These are phyloP conservation scores for Agriopis leucophaearia DNA, from an alignment of 2,888 invertebrate genomes.

Conservation along the genomic window DNA sequence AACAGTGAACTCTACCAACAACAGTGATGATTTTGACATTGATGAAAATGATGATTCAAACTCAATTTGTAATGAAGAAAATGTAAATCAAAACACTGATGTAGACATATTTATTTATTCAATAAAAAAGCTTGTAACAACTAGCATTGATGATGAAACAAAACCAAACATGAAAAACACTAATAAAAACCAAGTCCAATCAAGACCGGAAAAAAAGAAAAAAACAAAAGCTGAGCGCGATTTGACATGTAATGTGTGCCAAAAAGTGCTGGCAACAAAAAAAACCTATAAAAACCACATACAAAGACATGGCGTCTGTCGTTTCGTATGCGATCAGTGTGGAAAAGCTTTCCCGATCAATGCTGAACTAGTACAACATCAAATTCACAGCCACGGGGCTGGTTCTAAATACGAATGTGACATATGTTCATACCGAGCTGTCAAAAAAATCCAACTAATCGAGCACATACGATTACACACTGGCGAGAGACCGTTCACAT, in stretches of 20 bases:
- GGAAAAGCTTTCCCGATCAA: conserved; percentile 70
- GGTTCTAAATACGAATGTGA: conserved; percentile 69
- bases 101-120: conserved; percentile 34
- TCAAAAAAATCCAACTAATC: conserved; percentile 62
- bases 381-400: conserved; percentile 65
- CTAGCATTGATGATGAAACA: conserved; percentile 2
- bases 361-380: conserved; percentile 65
- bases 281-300: conserved; percentile 70
- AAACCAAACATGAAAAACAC: neutral
- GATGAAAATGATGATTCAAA: neutral
- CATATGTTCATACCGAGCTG: conserved; percentile 71
- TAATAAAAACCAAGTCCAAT: conserved; percentile 39
- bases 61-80: too few relatives aligned
- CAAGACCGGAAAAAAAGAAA: neutral
- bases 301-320: conserved; percentile 70
- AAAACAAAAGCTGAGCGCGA: neutral
- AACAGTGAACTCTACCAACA: neutral
- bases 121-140: conserved; percentile 35
- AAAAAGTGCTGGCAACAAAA: conserved; percentile 62
- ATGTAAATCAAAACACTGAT: conserved; percentile 15
- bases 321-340: conserved; percentile 76
- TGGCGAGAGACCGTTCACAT: conserved; percentile 76
- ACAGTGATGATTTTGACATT: neutral
- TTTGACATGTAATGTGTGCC: conserved; percentile 66
- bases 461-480: conserved; percentile 76